Percentiles rank a stretch among this genome's conserved stretches.
phyloP scores from a whole-genome alignment of 2,113 vertebrate genomes.

The Proterorhinus semilunaris region DNA sequence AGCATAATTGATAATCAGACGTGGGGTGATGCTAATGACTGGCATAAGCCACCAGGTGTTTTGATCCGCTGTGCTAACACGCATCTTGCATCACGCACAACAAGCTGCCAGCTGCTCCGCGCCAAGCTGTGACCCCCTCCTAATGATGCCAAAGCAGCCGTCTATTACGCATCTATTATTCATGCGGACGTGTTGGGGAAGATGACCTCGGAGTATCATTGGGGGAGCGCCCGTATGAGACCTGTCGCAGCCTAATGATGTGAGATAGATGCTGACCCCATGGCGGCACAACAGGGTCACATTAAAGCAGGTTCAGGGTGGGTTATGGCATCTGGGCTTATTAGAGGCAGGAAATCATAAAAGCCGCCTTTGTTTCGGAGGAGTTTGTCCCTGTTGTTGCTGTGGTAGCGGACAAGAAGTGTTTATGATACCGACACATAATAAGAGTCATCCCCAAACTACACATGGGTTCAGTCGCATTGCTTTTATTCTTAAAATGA shows the following conservation, averaged over 20 bases:
- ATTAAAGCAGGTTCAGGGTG: constrained; percentile 23
- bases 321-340: not conserved
- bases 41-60: not conserved
- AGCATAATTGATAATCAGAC: constrained; percentile 3
- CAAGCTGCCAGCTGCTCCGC: constrained; percentile 31
- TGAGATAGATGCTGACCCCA: constrained; percentile 35
- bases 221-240: constrained; percentile 36
- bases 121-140: constrained; percentile 26
- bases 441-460: no score
- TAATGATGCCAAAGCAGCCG: constrained; percentile 30
- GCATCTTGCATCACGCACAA: not conserved
- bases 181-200: constrained; percentile 35
- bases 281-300: constrained; percentile 32
- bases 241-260: constrained; percentile 52
- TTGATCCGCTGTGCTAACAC: not conserved
- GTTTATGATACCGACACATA: no score
- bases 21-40: constrained; percentile 1
- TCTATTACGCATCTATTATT: constrained; percentile 61
- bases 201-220: constrained; percentile 40
- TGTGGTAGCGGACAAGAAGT: no score
- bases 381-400: no score
- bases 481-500: no score
- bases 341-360: not conserved
- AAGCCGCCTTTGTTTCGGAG: no score
- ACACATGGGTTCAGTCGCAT: no score